Percentiles rank a stretch among this genome's conserved stretches.
Evolutionary conservation across 2,797 vertebrate genomes (phyloP).

Genomic region (Enteromius paludinosus): DNA sequence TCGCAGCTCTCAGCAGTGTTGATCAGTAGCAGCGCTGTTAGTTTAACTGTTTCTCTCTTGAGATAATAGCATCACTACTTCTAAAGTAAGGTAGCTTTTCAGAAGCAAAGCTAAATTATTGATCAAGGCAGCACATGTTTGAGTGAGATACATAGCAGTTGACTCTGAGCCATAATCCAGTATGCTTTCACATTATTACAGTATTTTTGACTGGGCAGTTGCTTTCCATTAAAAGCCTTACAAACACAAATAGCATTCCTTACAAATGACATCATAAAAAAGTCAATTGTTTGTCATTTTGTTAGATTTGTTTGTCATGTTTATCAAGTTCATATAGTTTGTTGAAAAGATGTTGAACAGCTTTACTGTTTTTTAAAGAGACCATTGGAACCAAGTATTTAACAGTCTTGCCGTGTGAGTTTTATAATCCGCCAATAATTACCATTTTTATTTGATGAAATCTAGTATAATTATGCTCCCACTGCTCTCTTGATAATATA

Average conservation of each 20-base stretch:
- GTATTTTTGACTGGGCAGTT: neutral
- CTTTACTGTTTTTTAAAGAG: neutral
- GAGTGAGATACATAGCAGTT: neutral
- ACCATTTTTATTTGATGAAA: neutral
- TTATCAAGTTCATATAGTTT: neutral
- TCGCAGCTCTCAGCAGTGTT: neutral
- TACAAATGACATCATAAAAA: neutral
- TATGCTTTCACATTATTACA: neutral
- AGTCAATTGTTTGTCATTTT: neutral
- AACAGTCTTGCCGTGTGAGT: neutral
- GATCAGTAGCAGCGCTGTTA: constrained; percentile 1
- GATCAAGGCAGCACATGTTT: neutral
- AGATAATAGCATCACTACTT: neutral
- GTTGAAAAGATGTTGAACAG: neutral
- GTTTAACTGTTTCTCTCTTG: neutral
- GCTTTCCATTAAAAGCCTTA: too few relatives aligned
- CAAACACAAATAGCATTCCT: too few relatives aligned
- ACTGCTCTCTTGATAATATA: neutral
- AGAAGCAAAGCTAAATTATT: constrained; percentile 4
- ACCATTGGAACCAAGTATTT: neutral
- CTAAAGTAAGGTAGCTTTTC: neutral
- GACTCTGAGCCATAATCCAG: neutral
- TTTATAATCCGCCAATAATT: neutral
- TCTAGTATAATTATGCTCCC: neutral
- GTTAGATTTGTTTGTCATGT: neutral